These are phyloP conservation scores for Paguma larvata DNA, from an alignment of 2,797 vertebrate species.

Conservation along the genomic window DNA sequence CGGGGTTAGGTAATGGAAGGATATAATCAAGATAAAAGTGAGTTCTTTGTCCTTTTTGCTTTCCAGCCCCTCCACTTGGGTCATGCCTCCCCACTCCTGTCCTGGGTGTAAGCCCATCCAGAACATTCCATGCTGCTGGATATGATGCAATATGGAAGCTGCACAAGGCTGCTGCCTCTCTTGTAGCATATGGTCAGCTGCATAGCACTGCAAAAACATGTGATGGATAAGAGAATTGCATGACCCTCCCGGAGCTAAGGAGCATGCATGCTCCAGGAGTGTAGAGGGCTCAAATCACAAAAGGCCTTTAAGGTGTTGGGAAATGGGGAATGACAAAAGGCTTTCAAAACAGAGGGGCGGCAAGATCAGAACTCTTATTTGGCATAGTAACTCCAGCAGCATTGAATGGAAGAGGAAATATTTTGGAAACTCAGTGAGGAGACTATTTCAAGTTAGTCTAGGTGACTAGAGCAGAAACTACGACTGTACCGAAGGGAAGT, in stretches of 20 bases:
- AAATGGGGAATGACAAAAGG: neutral
- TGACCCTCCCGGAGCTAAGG: neutral
- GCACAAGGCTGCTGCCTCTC: neutral
- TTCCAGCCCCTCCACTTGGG: neutral
- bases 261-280: neutral
- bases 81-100: no score
- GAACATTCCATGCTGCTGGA: neutral
- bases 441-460: neutral
- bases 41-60: neutral
- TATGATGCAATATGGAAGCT: neutral
- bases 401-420: neutral
- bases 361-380: neutral
- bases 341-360: conserved; percentile 14
- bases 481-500: neutral
- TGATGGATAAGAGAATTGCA: neutral
- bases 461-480: conserved; percentile 35
- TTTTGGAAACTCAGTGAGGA: neutral
- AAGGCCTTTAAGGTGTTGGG: neutral
- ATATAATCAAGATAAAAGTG: neutral
- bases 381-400: neutral
- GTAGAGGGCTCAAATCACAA: neutral
- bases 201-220: neutral
- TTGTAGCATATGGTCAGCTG: neutral
- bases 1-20: neutral
- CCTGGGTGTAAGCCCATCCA: neutral